A percentile compares a stretch with the other conserved stretches of the same genome.
These are phyloP conservation scores for Harmothoe impar DNA, from an alignment of 2,888 invertebrate genomes.

Conservation along the genomic window DNA sequence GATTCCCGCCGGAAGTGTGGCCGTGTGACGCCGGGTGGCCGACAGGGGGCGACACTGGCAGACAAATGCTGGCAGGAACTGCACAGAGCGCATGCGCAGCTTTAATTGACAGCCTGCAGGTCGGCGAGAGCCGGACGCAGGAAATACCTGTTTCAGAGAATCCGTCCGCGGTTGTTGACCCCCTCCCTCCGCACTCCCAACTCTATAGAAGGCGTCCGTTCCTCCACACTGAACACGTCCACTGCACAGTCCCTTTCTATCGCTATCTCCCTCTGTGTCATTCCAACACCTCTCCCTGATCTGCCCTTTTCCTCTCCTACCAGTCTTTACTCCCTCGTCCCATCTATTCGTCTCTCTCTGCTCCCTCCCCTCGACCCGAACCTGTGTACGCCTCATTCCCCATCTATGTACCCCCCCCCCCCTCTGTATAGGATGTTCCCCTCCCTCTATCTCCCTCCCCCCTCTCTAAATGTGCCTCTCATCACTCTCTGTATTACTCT, in stretches of 20 bases:
- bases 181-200: not conserved
- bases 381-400: too few species aligned
- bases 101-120: conserved; percentile 56
- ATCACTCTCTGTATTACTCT: not conserved
- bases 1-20: conserved; percentile 39
- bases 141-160: conserved; percentile 49
- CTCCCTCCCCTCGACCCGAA: not conserved
- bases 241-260: not conserved
- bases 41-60: not conserved
- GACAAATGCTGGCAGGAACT: conserved; percentile 43
- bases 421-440: not conserved
- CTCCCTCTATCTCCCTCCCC: not conserved
- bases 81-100: conserved; percentile 52
- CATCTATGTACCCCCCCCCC: too few species aligned
- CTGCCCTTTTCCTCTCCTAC: not conserved
- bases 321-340: too few species aligned
- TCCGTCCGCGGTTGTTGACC: not conserved
- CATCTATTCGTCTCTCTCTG: not conserved
- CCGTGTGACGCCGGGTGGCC: not conserved
- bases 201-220: not conserved
- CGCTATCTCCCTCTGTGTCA: not conserved
- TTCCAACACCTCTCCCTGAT: not conserved
- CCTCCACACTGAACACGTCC: not conserved
- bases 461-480: not conserved
- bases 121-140: conserved; percentile 16